phyloP scores from a whole-genome alignment of 2,888 invertebrate species.

The Eupithecia centaureata region DNA sequence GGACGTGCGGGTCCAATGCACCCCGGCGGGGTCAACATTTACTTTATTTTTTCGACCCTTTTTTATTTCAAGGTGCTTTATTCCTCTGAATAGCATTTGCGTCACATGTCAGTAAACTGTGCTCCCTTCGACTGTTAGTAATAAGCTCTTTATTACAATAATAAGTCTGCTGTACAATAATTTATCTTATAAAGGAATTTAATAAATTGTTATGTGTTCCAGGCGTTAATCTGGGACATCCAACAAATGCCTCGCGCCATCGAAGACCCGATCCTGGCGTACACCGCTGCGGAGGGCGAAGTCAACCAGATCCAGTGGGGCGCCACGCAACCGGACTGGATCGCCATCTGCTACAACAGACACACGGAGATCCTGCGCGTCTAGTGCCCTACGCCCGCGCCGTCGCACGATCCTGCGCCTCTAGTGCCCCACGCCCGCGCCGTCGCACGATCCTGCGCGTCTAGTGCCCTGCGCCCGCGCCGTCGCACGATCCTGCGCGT shows the following conservation, averaged over 20 bases:
- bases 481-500: constrained; percentile 98
- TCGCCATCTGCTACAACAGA: constrained; percentile 99
- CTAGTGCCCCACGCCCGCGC: too few relatives aligned
- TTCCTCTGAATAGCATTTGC: not conserved
- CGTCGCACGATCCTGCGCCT: constrained; percentile 98
- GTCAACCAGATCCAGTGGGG: constrained; percentile 99
- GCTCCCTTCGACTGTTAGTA: too few relatives aligned
- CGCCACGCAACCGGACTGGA: constrained; percentile 99
- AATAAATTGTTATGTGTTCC: constrained; percentile 3
- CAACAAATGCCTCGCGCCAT: constrained; percentile 99
- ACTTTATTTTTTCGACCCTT: too few relatives aligned
- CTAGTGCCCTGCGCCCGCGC: too few relatives aligned
- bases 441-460: constrained; percentile 98
- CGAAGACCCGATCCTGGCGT: constrained; percentile 99
- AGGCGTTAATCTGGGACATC: constrained; percentile 99
- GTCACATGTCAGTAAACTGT: too few relatives aligned
- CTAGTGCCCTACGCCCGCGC: too few relatives aligned
- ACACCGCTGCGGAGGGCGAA: constrained; percentile 99
- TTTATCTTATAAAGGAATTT: too few relatives aligned
- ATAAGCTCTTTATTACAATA: too few relatives aligned
- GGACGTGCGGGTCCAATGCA: not conserved
- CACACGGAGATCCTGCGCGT: constrained; percentile 98
- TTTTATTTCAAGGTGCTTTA: not conserved
- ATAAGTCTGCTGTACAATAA: too few relatives aligned
- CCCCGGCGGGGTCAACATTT: too few relatives aligned